Evolutionary conservation across 2,888 invertebrate genomes (phyloP).

Genomic region (Pilophorus perplexus): DNA sequence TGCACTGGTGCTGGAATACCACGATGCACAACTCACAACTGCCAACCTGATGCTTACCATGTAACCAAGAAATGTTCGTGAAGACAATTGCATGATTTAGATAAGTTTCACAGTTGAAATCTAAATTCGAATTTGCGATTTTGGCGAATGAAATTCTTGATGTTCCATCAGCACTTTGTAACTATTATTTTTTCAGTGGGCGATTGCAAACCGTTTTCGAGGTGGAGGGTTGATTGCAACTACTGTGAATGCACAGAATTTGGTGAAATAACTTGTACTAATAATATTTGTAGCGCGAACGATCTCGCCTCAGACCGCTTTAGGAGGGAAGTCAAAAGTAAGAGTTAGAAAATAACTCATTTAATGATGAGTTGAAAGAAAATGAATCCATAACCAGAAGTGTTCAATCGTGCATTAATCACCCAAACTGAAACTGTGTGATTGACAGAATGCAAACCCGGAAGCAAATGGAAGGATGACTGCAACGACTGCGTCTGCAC

Average conservation of each 20-base stretch:
- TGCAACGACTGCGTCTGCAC: constrained; percentile 26
- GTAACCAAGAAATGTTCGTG: constrained; percentile 7
- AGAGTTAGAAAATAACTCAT: neutral
- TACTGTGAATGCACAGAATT: constrained; percentile 11
- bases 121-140: no score
- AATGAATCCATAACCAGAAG: neutral
- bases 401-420: no score
- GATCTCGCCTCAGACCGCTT: neutral
- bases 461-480: constrained; percentile 27
- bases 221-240: constrained; percentile 27
- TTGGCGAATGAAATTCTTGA: no score
- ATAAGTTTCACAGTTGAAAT: no score
- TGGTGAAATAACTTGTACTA: constrained; percentile 6
- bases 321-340: neutral
- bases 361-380: no score
- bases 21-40: constrained; percentile 6
- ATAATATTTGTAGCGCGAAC: constrained; percentile 3
- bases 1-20: neutral
- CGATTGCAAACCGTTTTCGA: constrained; percentile 17
- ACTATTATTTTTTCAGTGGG: constrained; percentile 25
- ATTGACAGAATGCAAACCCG: constrained; percentile 3
- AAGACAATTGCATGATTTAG: no score
- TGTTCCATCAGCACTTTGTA: no score
- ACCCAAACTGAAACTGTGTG: no score
- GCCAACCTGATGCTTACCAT: constrained; percentile 21